These are phyloP conservation scores for Acanthosepion pharaonis DNA, from an alignment of 2,888 invertebrate species.

Conservation along the genomic window DNA sequence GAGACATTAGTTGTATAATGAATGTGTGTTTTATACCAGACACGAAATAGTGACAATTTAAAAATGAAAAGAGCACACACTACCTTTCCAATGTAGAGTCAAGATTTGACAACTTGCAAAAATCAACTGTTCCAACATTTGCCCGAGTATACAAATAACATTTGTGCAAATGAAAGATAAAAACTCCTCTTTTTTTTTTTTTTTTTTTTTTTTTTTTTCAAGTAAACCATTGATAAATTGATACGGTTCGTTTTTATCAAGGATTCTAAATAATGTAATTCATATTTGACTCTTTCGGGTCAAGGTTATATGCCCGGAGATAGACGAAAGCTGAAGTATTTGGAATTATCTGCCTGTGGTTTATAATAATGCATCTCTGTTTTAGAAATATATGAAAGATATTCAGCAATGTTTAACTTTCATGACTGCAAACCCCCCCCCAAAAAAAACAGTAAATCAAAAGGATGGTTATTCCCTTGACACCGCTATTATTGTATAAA, in stretches of 20 bases:
- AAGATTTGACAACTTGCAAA: too few relatives aligned
- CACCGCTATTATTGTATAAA: too few relatives aligned
- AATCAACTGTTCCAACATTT: not conserved
- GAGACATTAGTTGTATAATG: not conserved
- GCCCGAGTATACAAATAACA: not conserved
- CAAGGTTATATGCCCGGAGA: not conserved
- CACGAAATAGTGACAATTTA: not conserved
- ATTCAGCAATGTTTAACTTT: too few relatives aligned
- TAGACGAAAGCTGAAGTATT: too few relatives aligned
- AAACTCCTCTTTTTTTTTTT: not conserved
- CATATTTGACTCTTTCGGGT: not conserved
- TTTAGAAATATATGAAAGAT: too few relatives aligned
- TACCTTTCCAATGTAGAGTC: not conserved
- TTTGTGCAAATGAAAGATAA: not conserved
- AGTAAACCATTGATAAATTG: not conserved
- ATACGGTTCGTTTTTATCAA: not conserved
- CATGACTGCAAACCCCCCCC: too few relatives aligned
- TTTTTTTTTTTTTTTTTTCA: not conserved
- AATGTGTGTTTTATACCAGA: not conserved
- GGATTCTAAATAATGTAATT: not conserved
- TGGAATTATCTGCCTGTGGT: too few relatives aligned
- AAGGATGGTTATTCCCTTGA: too few relatives aligned
- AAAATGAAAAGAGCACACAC: not conserved
- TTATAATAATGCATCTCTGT: too few relatives aligned
- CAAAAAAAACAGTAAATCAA: too few relatives aligned